Conservation (phyloP, 2,113 vertebrate species). For the Lophura nycthemera region DNA sequence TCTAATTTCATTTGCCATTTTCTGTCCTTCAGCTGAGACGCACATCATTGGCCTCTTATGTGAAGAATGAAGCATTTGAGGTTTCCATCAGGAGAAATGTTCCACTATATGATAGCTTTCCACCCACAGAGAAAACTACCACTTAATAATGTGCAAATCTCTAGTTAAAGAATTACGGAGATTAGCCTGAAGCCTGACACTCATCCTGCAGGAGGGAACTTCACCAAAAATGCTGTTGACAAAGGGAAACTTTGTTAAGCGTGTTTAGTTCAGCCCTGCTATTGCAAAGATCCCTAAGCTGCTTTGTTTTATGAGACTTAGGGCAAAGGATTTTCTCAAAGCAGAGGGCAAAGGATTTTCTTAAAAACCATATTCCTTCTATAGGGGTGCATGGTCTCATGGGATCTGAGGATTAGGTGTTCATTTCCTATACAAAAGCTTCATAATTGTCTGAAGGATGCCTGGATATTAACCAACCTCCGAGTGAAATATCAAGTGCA, state of each 20-base stretch:
- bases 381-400: slow-evolving; percentile 22
- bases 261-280: slow-evolving; percentile 46
- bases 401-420: slow-evolving; percentile 48
- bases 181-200: slow-evolving; percentile 64
- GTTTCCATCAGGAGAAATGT: not conserved
- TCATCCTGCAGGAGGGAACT: slow-evolving; percentile 60
- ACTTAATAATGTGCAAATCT: slow-evolving; percentile 65
- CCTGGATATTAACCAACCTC: slow-evolving; percentile 51
- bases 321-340: slow-evolving; percentile 53
- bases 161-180: slow-evolving; percentile 64
- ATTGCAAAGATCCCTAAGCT: slow-evolving; percentile 47
- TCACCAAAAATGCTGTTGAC: slow-evolving; percentile 47
- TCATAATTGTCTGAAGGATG: slow-evolving; percentile 52
- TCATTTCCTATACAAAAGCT: slow-evolving; percentile 63
- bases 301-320: slow-evolving; percentile 56
- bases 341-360: slow-evolving; percentile 50
- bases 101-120: slow-evolving; percentile 19
- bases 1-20: not conserved
- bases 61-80: slow-evolving; percentile 18
- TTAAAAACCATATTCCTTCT: slow-evolving; percentile 24
- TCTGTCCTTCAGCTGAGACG: not conserved
- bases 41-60: not conserved
- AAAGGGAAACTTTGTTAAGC: slow-evolving; percentile 64
- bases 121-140: slow-evolving; percentile 46
- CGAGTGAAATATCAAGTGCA: slow-evolving; percentile 7